These are phyloP conservation scores for Apomyelois bistriatella DNA, from an alignment of 2,888 invertebrate species.

Conservation along the genomic window DNA sequence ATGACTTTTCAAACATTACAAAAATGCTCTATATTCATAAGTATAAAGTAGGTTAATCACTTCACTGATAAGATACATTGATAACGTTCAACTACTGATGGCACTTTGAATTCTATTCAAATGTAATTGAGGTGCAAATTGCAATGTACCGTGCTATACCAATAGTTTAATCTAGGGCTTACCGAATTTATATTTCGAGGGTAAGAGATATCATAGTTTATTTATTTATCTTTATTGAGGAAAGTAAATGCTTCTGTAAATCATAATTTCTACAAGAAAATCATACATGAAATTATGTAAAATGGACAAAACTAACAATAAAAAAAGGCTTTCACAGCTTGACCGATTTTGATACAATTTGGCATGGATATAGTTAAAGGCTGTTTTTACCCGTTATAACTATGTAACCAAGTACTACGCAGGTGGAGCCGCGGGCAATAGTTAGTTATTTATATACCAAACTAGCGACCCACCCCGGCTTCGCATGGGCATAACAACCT, in stretches of 20 bases:
- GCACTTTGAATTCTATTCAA: background rate
- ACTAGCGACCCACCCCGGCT: no score
- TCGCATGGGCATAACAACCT: no score
- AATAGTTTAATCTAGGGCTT: conserved; percentile 5
- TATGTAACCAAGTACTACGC: no score
- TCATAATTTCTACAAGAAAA: no score
- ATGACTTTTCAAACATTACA: conserved; percentile 39
- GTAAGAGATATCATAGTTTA: background rate
- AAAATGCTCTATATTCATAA: conserved; percentile 47
- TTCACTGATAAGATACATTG: conserved; percentile 50
- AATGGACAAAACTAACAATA: no score
- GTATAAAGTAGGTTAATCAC: conserved; percentile 59
- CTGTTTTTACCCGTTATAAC: no score
- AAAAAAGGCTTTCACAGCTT: no score
- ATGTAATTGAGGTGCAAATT: background rate
- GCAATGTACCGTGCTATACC: background rate
- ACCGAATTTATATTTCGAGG: conserved; percentile 3
- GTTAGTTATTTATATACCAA: no score
- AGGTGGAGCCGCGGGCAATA: no score
- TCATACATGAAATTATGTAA: no score
- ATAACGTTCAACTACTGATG: background rate
- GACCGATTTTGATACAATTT: no score
- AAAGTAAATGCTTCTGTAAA: background rate
- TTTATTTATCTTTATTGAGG: background rate
- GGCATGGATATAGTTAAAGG: no score